Percentiles rank a stretch among this genome's conserved stretches.
Evolutionary conservation across 2,797 vertebrate genomes (phyloP).

Genomic region (Phaenicophaeus curvirostris): DNA sequence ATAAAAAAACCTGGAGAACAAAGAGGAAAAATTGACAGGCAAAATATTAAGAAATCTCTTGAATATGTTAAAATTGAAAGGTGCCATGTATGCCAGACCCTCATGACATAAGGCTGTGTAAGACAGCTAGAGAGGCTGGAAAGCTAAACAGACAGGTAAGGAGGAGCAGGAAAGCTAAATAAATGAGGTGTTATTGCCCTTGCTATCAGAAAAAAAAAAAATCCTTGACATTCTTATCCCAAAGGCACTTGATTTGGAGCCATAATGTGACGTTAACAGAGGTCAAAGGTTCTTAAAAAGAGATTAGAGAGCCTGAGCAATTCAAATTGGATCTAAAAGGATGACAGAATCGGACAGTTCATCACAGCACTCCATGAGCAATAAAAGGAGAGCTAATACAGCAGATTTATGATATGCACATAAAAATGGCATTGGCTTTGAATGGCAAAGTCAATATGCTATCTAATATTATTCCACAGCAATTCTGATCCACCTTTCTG

Average conservation of each 20-base stretch:
- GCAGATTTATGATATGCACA: not conserved
- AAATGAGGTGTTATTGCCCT: not conserved
- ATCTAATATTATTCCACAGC: not conserved
- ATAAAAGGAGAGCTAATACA: not conserved
- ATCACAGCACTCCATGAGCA: not conserved
- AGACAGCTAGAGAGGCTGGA: not conserved
- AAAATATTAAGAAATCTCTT: not conserved
- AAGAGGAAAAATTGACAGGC: not conserved
- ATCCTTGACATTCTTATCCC: not conserved
- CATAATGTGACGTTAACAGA: not conserved
- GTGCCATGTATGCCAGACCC: not conserved
- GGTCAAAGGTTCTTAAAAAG: constrained; percentile 13
- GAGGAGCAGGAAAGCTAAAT: not conserved
- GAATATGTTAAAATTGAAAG: not conserved
- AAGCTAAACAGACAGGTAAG: not conserved
- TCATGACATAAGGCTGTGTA: not conserved
- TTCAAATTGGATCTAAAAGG: constrained; percentile 20
- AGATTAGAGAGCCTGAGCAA: not conserved
- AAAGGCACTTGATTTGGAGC: constrained; percentile 1
- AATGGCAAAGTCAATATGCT: not conserved
- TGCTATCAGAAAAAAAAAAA: not conserved
- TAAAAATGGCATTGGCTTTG: constrained; percentile 3
- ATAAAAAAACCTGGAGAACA: not conserved
- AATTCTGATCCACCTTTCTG: not conserved
- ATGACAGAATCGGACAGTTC: constrained; percentile 8